Evolutionary conservation across 1,140 invertebrate species (phyloP), one percentile per base, ranked within the genome.

Genomic region (Papilio aristodemus): DNA sequence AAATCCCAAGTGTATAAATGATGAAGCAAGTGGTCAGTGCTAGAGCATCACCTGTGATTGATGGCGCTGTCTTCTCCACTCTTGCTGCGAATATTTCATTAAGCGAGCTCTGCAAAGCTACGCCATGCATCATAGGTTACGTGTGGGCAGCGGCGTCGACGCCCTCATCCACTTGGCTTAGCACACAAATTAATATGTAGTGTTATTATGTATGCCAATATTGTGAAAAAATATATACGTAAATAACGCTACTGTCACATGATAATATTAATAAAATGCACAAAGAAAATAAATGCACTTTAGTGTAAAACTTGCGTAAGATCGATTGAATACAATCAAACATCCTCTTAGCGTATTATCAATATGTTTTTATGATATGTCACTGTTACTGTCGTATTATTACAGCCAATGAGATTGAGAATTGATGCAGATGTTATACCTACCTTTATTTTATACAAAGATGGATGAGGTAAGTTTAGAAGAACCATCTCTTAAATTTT

Each of bases 41-140:
- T 72, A 76, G 75, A 77, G 76, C 70, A 78, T 80, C 78, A 85
- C 80, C 80, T 84, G 80, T 87, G 84, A 90, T 87, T 83, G 86
- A 89, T 84, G 76, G 74, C 73, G 73, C 77, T 82, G 85, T 86
- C 84, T 75, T 78, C 82, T 87, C 81, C 83, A 83, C 79, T 83
- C 81, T 80, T 77, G 82, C 81, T 76, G 71, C 84, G 85, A 85
- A 90, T 90, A 90, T 90, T 90, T 90, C 88, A 90, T 89, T 90
- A 89, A 83, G 79, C 80, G 80, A 80, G 81, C 83, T 81, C 72
- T 69, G 76, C 75, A 69, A 77, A 75, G 79, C 78, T 75, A 39
- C 68, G 81, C 78, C 80, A 83, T 86, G 83, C 78, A 83, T 87
- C 84, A 86, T 82, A 79, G 77, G 70, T 73, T 80, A 73, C 70